phyloP scores from a whole-genome alignment of 2,113 vertebrate species.

The Spea bombifrons region DNA sequence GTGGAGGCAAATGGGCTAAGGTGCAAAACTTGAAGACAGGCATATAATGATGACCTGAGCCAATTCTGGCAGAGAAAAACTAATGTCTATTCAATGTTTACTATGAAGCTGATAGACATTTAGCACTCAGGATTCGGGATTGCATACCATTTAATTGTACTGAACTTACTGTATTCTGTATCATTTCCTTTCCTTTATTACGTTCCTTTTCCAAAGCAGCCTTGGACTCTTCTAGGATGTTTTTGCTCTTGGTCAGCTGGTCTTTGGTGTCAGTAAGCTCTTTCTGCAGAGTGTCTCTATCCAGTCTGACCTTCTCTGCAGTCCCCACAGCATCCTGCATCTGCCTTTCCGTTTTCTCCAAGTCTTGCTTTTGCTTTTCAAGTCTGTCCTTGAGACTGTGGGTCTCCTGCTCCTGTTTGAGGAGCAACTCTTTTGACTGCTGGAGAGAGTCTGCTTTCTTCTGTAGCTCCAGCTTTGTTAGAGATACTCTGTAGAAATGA shows the following conservation, averaged over 20 bases:
- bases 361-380: conserved; percentile 74
- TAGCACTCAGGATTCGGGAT: no score
- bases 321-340: conserved; percentile 54
- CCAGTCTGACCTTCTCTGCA: conserved; percentile 71
- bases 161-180: conserved; percentile 79
- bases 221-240: conserved; percentile 75
- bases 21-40: no score
- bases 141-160: neutral
- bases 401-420: conserved; percentile 70
- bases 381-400: conserved; percentile 69
- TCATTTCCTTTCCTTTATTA: conserved; percentile 70
- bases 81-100: no score
- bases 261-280: conserved; percentile 76
- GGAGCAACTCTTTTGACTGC: conserved; percentile 69
- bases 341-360: conserved; percentile 61
- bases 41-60: no score
- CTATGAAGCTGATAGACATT: no score
- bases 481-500: conserved; percentile 63
- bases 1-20: no score
- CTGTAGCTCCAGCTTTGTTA: conserved; percentile 75
- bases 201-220: conserved; percentile 81
- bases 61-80: no score
- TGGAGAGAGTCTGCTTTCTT: conserved; percentile 75
- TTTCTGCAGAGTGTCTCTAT: conserved; percentile 73
- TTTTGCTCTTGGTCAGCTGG: conserved; percentile 69